Evolutionary conservation across 2,888 invertebrate species (phyloP).

Genomic region (Notodonta ziczac): DNA sequence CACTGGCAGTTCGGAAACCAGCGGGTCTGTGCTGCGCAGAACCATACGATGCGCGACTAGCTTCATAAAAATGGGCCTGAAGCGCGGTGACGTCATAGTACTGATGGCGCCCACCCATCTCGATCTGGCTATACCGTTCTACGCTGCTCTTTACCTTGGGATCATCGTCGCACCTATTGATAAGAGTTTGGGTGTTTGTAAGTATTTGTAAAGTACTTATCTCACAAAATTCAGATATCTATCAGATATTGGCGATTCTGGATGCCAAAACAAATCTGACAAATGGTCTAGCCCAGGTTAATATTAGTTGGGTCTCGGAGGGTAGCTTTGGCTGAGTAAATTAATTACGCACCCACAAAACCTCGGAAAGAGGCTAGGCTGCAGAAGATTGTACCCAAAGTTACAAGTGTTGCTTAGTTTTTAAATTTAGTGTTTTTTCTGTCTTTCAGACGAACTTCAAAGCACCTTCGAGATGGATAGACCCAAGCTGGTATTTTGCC

Average conservation of each 20-base stretch:
- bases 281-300: too few relatives aligned
- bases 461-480: slow-evolving; percentile 39
- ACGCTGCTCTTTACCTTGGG: slow-evolving; percentile 69
- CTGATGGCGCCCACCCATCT: slow-evolving; percentile 68
- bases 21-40: slow-evolving; percentile 37
- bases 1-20: slow-evolving; percentile 47
- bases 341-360: too few relatives aligned
- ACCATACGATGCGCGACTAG: slow-evolving; percentile 45
- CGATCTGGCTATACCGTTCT: slow-evolving; percentile 63
- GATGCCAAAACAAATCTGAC: too few relatives aligned
- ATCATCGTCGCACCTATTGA: slow-evolving; percentile 46
- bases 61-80: slow-evolving; percentile 56
- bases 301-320: too few relatives aligned
- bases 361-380: too few relatives aligned
- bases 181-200: slow-evolving; percentile 44
- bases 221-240: too few relatives aligned
- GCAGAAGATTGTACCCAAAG: too few relatives aligned
- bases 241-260: too few relatives aligned
- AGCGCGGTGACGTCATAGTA: slow-evolving; percentile 63
- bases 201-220: slow-evolving; percentile 28
- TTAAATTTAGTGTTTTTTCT: not conserved
- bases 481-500: slow-evolving; percentile 58
- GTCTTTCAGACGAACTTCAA: slow-evolving; percentile 50
- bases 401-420: too few relatives aligned
- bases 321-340: too few relatives aligned